Percentiles rank a stretch among this genome's conserved stretches.
Evolutionary conservation across 2,113 vertebrate species (phyloP).

Genomic region (Antechinus flavipes): DNA sequence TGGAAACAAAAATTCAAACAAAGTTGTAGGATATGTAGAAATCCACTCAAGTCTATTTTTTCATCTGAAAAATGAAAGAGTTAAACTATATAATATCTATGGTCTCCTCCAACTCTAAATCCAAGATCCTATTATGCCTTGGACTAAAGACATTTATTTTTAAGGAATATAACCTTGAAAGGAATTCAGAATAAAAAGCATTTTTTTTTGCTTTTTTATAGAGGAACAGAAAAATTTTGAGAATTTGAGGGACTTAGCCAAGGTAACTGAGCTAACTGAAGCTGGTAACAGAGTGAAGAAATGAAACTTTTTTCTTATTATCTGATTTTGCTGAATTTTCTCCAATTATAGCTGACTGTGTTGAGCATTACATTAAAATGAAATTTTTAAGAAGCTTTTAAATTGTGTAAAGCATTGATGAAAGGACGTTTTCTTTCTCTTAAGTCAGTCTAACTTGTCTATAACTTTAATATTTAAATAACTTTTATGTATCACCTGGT

Average conservation of each 20-base stretch:
- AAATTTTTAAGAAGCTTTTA: neutral
- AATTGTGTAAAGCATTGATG: slow-evolving; percentile 13
- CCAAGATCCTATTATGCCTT: neutral
- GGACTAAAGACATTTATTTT: neutral
- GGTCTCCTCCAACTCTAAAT: neutral
- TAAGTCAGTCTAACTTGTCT: slow-evolving; percentile 38
- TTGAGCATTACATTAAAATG: neutral
- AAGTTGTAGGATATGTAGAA: neutral
- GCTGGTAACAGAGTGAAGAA: neutral
- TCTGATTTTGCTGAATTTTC: neutral
- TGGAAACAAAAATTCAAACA: neutral
- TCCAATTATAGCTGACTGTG: neutral
- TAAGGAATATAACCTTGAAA: neutral
- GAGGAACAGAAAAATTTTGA: slow-evolving; percentile 21
- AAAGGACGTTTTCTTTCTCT: slow-evolving; percentile 7
- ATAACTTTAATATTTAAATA: slow-evolving; percentile 19
- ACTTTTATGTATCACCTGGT: slow-evolving; percentile 19
- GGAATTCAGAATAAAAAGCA: slow-evolving; percentile 1
- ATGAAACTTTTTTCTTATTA: neutral
- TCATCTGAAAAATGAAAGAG: neutral
- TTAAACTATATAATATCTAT: neutral
- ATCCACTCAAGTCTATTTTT: neutral
- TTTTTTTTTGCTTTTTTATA: neutral
- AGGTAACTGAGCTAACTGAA: neutral
- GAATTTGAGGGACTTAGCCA: neutral